Base-by-base conservation (phyloP, 2,888 invertebrate genomes). In the Drosophila fulvimacula region DNA sequence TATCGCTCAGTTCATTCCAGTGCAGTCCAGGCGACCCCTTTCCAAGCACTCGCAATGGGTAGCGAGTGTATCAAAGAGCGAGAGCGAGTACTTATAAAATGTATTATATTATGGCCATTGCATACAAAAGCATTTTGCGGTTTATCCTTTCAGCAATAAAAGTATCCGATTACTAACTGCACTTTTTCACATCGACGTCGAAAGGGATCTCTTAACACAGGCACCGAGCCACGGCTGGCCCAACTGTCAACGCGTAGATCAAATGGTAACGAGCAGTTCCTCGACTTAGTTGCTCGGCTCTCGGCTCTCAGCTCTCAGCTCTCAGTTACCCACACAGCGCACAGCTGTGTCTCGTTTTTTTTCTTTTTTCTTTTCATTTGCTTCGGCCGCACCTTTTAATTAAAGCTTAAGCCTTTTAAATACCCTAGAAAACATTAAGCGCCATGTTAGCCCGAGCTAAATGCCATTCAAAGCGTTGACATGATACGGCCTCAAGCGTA, bases 91-190 rank as follows among this genome's bases (percentile, higher is more conserved):
- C 83, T 65, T 73, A 83, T 83, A 80, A 78, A 84, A 74, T 84
- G 80, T 82, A 87, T 79, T 81, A 74, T 79, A 79, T 71, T 64
- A 71, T 79, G 69, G 66, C 30, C 69, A 77, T 63, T 58, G 73
- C 67, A 82, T 75, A 85, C 82, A 57, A 80, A 79, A 81, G 78
- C 85, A 82, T 83, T 88, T 81, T 90, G 90, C 69, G 89, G 90
- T 91, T 90, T 90, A 91, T 90, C 89, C 91, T 90, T 90, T 91
- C 90, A 90, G 90, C 91, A 91, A 91, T 91, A 91, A 91, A 91
- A 91, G 83, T 91, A 91, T 91, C 91, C 89, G 82, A 90, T 91
- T 91, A 91, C 91, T 90, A 90, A 91, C 89, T 91, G 90, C 89
- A 85, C 77, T 89, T 88, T 82, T 80, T 77, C 76, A 77, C 77